Conservation (phyloP, 1,140 invertebrate genomes). For the Heliconius congener region DNA sequence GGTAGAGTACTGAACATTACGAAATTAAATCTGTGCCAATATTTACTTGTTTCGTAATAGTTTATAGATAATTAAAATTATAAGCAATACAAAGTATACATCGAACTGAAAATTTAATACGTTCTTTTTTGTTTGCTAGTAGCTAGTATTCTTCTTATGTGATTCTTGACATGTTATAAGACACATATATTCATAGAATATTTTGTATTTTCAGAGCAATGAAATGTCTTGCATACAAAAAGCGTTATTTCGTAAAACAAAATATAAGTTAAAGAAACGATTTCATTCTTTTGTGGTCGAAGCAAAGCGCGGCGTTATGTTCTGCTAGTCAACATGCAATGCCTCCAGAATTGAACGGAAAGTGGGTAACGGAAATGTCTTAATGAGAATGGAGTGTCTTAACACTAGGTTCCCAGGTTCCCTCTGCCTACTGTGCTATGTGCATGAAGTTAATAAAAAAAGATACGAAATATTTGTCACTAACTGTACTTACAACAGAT, state of each 20-base stretch:
- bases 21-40: slow-evolving; percentile 15
- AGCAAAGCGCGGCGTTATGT: too few species aligned
- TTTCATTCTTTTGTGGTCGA: too few species aligned
- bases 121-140: not conserved
- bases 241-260: not conserved
- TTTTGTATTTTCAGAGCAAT: not conserved
- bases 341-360: too few species aligned
- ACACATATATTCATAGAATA: not conserved
- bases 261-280: not conserved
- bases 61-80: not conserved
- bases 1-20: slow-evolving; percentile 9
- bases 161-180: not conserved
- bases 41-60: not conserved
- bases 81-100: not conserved
- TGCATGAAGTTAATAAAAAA: too few species aligned
- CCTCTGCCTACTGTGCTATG: too few species aligned
- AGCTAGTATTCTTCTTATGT: not conserved
- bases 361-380: too few species aligned
- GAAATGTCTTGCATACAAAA: not conserved
- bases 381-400: too few species aligned
- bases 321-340: too few species aligned
- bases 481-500: slow-evolving; percentile 49
- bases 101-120: not conserved
- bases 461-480: slow-evolving; percentile 28
- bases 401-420: too few species aligned